phyloP scores from a whole-genome alignment of 2,888 invertebrate genomes.

The Diadegma fenestrale region DNA sequence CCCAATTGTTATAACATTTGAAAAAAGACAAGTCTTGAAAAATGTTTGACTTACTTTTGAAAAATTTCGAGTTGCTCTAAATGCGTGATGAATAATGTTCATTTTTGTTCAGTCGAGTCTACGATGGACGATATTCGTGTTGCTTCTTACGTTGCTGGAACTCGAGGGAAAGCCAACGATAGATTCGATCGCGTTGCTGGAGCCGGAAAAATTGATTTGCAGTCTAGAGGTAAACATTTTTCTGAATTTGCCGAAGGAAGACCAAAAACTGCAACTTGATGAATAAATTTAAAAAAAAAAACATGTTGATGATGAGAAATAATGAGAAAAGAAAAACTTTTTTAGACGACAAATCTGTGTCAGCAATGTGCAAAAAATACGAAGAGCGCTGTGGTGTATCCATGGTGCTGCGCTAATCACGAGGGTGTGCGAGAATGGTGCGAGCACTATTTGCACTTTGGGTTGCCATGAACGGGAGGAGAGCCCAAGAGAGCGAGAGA shows the following conservation, averaged over 20 bases:
- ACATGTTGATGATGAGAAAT: neutral
- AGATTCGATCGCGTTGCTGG: constrained; percentile 59
- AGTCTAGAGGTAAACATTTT: constrained; percentile 59
- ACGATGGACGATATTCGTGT: constrained; percentile 46
- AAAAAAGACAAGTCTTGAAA: neutral
- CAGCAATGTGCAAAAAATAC: constrained; percentile 69
- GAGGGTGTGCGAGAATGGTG: constrained; percentile 70
- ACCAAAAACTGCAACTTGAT: neutral
- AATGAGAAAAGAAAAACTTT: neutral
- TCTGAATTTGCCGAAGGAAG: neutral
- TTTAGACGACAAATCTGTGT: constrained; percentile 66
- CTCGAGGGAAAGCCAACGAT: constrained; percentile 50
- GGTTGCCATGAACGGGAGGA: constrained; percentile 54
- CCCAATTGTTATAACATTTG: neutral
- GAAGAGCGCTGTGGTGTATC: constrained; percentile 69
- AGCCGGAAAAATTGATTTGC: constrained; percentile 62
- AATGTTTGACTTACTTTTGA: neutral
- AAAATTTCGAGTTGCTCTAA: neutral
- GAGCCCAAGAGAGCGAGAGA: neutral
- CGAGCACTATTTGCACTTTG: constrained; percentile 66
- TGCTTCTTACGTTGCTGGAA: constrained; percentile 44
- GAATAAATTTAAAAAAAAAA: neutral
- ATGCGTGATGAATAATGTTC: neutral
- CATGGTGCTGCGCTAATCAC: constrained; percentile 71
- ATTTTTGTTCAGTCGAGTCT: constrained; percentile 38